A percentile compares a stretch with the other conserved stretches of the same genome.
phyloP scores from a whole-genome alignment of 2,113 vertebrate species.

The Prochilodus magdalenae region DNA sequence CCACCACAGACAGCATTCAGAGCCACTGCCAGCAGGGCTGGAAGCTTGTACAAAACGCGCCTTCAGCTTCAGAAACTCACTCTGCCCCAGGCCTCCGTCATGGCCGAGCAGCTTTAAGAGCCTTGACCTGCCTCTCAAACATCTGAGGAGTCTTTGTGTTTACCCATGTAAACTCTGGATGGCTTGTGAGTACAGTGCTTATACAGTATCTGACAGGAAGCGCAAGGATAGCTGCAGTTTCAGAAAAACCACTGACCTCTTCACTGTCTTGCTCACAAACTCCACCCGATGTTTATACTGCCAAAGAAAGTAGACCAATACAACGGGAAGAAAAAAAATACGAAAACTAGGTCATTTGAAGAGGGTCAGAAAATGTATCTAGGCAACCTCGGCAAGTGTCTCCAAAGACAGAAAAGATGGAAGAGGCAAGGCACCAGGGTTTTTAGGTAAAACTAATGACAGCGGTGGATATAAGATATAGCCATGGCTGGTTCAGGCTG shows the following conservation, averaged over 20 bases:
- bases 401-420: neutral
- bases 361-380: neutral
- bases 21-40: neutral
- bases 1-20: neutral
- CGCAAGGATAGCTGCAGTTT: neutral
- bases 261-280: neutral
- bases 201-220: neutral
- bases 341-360: neutral
- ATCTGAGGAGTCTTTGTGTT: slow-evolving; percentile 14
- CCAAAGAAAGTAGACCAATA: neutral
- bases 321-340: neutral
- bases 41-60: neutral
- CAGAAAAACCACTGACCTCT: neutral
- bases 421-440: neutral
- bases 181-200: neutral
- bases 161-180: slow-evolving; percentile 1
- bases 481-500: slow-evolving; percentile 6
- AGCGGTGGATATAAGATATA: neutral
- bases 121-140: neutral
- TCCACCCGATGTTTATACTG: neutral
- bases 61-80: neutral
- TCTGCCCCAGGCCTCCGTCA: slow-evolving; percentile 6
- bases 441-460: neutral
- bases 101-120: neutral
- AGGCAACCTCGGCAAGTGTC: neutral